A percentile compares a stretch with the other conserved stretches of the same genome.
Evolutionary conservation across 2,888 invertebrate genomes (phyloP).

Genomic region (Hetaerina titia): DNA sequence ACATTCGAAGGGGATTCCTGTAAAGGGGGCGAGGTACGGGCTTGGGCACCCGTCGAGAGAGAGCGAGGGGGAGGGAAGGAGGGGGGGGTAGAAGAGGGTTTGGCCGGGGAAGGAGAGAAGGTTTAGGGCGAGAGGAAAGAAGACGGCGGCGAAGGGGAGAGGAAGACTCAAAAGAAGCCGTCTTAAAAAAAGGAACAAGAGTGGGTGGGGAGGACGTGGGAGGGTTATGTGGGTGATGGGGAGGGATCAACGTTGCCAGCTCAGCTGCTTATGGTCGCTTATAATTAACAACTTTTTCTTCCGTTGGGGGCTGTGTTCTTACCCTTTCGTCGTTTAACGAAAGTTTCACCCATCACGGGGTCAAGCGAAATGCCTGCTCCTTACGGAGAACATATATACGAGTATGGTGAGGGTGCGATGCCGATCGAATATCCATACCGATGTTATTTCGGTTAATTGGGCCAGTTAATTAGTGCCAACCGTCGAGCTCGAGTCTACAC

Average conservation of each 20-base stretch:
- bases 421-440: background rate
- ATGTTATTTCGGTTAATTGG: background rate
- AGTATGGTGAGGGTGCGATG: background rate
- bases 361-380: background rate
- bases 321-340: too few relatives aligned
- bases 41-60: background rate
- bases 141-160: background rate
- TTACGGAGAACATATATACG: background rate
- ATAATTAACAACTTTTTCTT: conserved; percentile 13
- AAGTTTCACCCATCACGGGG: too few relatives aligned
- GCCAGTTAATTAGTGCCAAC: background rate
- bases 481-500: background rate
- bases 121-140: background rate
- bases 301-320: background rate
- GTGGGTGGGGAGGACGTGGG: background rate
- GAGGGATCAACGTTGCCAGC: background rate
- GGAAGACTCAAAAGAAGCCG: conserved; percentile 27
- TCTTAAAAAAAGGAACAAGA: background rate
- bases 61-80: background rate
- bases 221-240: background rate
- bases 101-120: background rate
- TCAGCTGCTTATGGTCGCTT: background rate
- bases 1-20: background rate
- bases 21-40: background rate
- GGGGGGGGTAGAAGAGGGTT: background rate